Evolutionary conservation across 1,140 invertebrate genomes (phyloP), one percentile per base, ranked within the genome.

Genomic region (Heterodera carotae): DNA sequence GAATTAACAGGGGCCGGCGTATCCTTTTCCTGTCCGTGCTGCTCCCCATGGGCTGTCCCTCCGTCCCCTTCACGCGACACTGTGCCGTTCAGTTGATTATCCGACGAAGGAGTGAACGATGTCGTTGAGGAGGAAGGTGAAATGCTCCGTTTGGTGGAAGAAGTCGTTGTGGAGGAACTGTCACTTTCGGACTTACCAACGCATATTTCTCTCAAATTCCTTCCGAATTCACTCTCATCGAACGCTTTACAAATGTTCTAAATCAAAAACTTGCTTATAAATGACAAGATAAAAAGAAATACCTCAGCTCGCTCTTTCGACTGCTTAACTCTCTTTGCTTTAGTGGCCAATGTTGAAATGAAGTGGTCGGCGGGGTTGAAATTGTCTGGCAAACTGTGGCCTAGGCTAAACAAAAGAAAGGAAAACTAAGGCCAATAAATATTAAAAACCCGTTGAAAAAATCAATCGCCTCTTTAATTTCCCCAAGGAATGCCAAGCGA

Each of bases 351-450:
- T 7, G 93, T 91, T 86, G 94, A 92, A n/a, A 98, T 93, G 87
- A 93, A 97, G 87, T 94, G 95, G 89, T 98, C 96, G 0, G 94
- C 95, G 10, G 95, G 95, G 87, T 97, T 98, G 88, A 94, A 97
- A 86, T 97, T 96, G 2, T 82, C 78, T 0, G 91, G 91, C 80
- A 90, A 90, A 0, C 83, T 86, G 66, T 88, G 88, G 59, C 89
- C 89, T 31, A 88, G 83, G 22, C 89, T 71, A 7, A 39, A 12
- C 29, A 6, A 10, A 22, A 39, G n/a, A 39, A 31, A 48, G 43
- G 27, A 39, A 75, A 76, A 7, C 29, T 53, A 59, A 60, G 12
- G 2, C 31, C 22, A 27, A 18, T 2, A 22, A 6, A 36, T 34
- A 48, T 39, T 39, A 36, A 31, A 76, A 76, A 77, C 71, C 60